Base-by-base conservation (phyloP, 2,797 vertebrate species). In the Etheostoma nigrum region DNA sequence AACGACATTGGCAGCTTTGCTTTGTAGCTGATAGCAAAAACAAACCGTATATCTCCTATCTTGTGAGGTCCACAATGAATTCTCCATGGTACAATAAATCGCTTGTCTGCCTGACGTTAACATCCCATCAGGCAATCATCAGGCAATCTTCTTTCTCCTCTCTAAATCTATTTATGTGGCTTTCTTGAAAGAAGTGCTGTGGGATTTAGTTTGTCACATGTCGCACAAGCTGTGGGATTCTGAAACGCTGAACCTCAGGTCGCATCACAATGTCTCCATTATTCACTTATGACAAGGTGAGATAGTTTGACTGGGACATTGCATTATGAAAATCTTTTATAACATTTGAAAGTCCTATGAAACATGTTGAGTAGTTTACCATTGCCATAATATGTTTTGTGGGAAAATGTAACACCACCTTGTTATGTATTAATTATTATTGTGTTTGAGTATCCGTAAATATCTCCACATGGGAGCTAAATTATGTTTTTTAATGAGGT, bases 61-160 rank as follows among this genome's bases (percentile, higher is more conserved):
- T 88, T 74, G 66, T 78, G 75, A 86, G 88, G 79, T 83, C 82
- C 79, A 62, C 81, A 70, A 62, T 74, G 78, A 90, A 89, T 89
- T 83, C 87, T 89, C 85, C 30, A 13, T 13, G 67, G 89, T 57
- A 53, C 74, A 81, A 90, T 85, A 86, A 90, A 90, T 89, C 33
- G 57, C 73, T 84, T 82, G 81, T 89, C 82, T 83, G 77, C 84
- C 86, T 86, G 83, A 89, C 86, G 88, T 91, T 91, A 88, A 84
- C 87, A 85, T 86, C 83, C 86, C 85, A 90, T 88, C 82, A 90
- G 76, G 78, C 78, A 82, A 83, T 89, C 87, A 88, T 89, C 79
- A 67, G 54, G 67, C 79, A 74, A 75, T 90, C 68, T 72, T 79
- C 68, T 83, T 76, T 78, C 77, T 81, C 67, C n/a, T 63, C 67